A percentile compares a stretch with the other conserved stretches of the same genome.
These are phyloP conservation scores for Eupelmus urozonus DNA, from an alignment of 2,888 invertebrate species.

Conservation along the genomic window DNA sequence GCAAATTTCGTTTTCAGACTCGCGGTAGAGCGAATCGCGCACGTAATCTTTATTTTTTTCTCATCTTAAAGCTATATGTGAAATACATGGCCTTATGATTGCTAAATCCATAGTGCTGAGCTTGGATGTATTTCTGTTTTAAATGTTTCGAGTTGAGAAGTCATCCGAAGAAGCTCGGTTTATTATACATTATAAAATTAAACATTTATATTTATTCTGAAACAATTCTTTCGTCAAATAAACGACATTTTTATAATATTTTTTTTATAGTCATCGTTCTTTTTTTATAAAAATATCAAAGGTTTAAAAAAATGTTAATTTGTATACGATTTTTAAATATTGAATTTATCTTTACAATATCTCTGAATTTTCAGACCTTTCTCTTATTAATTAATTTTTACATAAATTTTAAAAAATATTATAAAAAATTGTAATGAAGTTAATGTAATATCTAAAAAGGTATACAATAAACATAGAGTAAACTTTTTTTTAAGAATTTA, in stretches of 20 bases:
- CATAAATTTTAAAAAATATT: conserved; percentile 15
- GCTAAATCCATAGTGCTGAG: conserved; percentile 66
- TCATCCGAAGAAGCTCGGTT: conserved; percentile 38
- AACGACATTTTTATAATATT: background rate
- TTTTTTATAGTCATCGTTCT: background rate
- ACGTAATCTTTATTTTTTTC: conserved; percentile 60
- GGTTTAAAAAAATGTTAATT: conserved; percentile 41
- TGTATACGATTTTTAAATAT: conserved; percentile 11
- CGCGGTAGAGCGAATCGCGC: conserved; percentile 44
- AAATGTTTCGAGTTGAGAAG: conserved; percentile 41
- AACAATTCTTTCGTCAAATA: background rate
- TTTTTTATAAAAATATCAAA: conserved; percentile 56
- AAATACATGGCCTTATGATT: conserved; percentile 74
- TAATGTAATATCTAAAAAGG: background rate
- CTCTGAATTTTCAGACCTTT: conserved; percentile 18
- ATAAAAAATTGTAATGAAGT: conserved; percentile 3
- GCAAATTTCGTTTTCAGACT: background rate
- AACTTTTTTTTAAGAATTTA: too few species aligned
- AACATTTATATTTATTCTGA: background rate
- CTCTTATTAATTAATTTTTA: conserved; percentile 9
- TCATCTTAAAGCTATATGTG: conserved; percentile 69
- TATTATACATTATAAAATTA: background rate
- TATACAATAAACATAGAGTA: too few species aligned
- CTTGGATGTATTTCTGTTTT: conserved; percentile 28
- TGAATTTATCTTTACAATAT: conserved; percentile 32